Conservation (phyloP, 2,888 invertebrate species). For the Ophion ventricosus region DNA sequence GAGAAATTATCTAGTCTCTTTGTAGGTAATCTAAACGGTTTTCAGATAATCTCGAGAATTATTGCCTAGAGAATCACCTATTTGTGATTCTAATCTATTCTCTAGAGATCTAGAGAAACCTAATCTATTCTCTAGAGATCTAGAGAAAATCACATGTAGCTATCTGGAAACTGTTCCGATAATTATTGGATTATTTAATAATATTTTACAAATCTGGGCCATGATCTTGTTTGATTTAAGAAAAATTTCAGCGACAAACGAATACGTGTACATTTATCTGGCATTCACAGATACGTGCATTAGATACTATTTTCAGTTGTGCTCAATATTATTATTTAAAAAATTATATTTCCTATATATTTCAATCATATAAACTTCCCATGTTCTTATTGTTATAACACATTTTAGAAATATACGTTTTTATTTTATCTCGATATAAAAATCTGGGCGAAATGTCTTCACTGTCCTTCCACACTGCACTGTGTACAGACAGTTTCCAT, state of each 20-base stretch:
- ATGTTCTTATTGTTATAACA: not conserved
- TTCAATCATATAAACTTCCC: not conserved
- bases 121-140: no score
- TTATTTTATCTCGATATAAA: not conserved
- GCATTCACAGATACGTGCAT: not conserved
- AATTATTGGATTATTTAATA: not conserved
- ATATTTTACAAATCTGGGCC: not conserved
- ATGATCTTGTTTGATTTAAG: not conserved
- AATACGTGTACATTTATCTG: not conserved
- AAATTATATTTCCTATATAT: not conserved
- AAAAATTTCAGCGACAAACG: not conserved
- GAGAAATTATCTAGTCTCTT: no score
- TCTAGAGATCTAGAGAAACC: no score
- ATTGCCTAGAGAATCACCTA: no score
- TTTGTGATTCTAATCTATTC: no score
- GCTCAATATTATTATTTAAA: not conserved
- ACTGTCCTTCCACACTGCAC: slow-evolving; percentile 3
- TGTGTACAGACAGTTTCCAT: not conserved
- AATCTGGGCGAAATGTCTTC: slow-evolving; percentile 7
- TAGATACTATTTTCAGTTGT: not conserved
- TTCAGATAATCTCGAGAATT: no score
- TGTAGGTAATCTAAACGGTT: no score
- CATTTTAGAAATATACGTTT: not conserved
- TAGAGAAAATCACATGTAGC: not conserved
- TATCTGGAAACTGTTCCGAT: not conserved